Conservation (phyloP, 2,797 vertebrate genomes). For the Micromesistius poutassou region DNA sequence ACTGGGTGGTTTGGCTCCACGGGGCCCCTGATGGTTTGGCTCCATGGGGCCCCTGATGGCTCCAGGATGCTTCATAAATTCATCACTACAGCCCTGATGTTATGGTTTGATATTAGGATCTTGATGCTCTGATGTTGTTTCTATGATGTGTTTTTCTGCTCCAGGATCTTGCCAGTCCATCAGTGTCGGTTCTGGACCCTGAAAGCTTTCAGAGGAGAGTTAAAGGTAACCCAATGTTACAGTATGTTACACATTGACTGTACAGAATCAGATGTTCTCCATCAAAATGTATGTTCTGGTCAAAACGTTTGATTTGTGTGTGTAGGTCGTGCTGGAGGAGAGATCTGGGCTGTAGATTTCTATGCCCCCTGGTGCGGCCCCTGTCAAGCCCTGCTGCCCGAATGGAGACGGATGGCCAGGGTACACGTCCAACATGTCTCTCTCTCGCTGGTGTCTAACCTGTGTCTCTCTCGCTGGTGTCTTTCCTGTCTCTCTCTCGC, state of each 20-base stretch:
- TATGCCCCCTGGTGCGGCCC: conserved; percentile 96
- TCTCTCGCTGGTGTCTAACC: background rate
- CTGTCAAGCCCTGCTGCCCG: conserved; percentile 91
- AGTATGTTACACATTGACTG: too few relatives aligned
- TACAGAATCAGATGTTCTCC: too few relatives aligned
- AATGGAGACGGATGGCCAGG: conserved; percentile 96
- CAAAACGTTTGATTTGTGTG: background rate
- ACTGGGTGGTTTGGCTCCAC: too few relatives aligned
- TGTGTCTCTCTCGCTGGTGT: background rate
- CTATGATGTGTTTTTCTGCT: background rate
- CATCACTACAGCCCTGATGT: too few relatives aligned
- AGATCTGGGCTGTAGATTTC: conserved; percentile 92
- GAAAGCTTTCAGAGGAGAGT: conserved; percentile 82
- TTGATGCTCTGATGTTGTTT: background rate
- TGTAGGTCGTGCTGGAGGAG: conserved; percentile 54
- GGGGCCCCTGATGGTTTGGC: too few relatives aligned
- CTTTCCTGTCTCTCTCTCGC: too few relatives aligned
- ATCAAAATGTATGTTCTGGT: too few relatives aligned
- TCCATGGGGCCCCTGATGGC: too few relatives aligned
- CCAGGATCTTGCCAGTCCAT: conserved; percentile 90
- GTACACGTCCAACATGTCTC: conserved; percentile 56
- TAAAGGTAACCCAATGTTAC: conserved; percentile 56
- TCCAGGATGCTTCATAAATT: too few relatives aligned
- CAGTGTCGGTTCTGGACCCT: conserved; percentile 82
- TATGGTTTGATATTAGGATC: too few relatives aligned